Evolutionary conservation across 2,113 vertebrate genomes (phyloP), one percentile per base, ranked within the genome.

Genomic region (Lophotis ruficrista): DNA sequence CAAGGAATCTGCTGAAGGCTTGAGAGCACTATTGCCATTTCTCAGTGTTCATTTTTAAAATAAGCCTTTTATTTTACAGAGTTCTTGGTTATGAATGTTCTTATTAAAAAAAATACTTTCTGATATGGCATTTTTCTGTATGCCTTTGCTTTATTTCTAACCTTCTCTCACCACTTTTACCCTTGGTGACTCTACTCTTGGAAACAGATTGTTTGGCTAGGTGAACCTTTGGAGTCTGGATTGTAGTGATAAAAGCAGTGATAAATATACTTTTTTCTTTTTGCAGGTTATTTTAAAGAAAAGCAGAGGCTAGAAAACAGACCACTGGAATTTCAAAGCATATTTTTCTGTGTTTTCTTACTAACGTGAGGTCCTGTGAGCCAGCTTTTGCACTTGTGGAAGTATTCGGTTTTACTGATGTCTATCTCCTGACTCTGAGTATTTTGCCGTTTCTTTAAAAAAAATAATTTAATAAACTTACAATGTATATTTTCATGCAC

Each of bases 221-320:
- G 35, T 69, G 41, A 80, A 64, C 7, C n/a, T 70, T 86, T 66
- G 31, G 65, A 85, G 38, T 54, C 57, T 83, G 80, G 60, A 47
- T 65, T 82, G 30, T 80, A 80, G 45, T 80, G 20, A 72, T 65
- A 83, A 70, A 47, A 90, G 33, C 89, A 83, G 87, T 95, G 65
- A 87, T 71, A 57, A 96, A 83, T 96, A 66, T 83, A 73, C 25
- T 91, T 94, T 84, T 84, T 87, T 73, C n/a, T 51, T 81, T 91
- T 92, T 77, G n/a, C 97, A 98, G 98, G 92, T 98, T 91, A 96
- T 97, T 96, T 96, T 98, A 93, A 98, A 98, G 98, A 98, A 98
- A 97, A 98, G 98, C 96, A 98, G 91, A 97, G 98, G 98, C 91
- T 98, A 98, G 94, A 96, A 86, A 83, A 83, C 92, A 92, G 94